Evolutionary conservation across 2,113 vertebrate species (phyloP), one percentile per base, ranked within the genome.

Genomic region (Callipepla californica): DNA sequence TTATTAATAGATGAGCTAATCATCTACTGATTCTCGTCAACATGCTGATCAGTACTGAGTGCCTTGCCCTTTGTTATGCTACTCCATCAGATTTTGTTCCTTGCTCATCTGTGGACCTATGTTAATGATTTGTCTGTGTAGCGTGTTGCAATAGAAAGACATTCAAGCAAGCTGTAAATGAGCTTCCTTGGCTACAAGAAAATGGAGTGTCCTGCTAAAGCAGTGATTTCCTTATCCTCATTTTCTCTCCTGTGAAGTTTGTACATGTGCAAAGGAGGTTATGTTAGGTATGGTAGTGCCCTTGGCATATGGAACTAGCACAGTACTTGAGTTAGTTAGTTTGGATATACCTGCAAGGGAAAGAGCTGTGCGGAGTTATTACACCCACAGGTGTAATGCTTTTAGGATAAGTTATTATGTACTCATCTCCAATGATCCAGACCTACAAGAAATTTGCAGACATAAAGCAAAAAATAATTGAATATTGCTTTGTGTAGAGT

Each of bases 221-320:
- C 19, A 17, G 13, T 6, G 11, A 15, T 83, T 32, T 68, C 13
- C 28, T 26, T 86, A 0, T 0, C 10, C 11, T 26, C 0, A 0
- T n/a, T 91, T 87, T 78, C 10, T 23, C 11, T 68, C 13, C n/a
- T 70, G 15, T 42, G n/a, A 72, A 38, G 57, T 2, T 45, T 32
- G 38, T 9, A 26, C 0, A 4, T 18, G 10, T 40, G 34, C 53
- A 19, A 61, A 66, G 34, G 34, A 69, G 38, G 34, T 61, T 40
- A 2, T 38, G 22, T 45, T 16, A 40, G 19, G 36, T 22, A 25
- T 3, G 19, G 11, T n/a, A 15, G 11, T 78, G 45, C 19, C 47
- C 13, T 38, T 69, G 70, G 32, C 38, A n/a, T 2, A 0, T 17
- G 38, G 13, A 28, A 19, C 21, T 19, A 51, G 44, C 38, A 4